Conservation (phyloP, 2,113 vertebrate genomes). For the Eolophus roseicapilla region DNA sequence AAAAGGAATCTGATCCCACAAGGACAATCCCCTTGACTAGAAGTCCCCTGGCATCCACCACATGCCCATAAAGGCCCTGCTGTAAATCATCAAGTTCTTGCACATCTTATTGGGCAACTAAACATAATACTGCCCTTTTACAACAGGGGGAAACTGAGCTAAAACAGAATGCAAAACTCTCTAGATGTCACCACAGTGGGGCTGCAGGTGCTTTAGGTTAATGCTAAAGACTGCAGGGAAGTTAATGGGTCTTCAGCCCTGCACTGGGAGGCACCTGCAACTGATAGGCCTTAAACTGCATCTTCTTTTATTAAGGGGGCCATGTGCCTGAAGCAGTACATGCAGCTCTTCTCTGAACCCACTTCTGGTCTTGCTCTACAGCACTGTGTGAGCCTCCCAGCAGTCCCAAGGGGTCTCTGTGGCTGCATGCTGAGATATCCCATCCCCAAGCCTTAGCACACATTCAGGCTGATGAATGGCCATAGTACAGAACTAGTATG, state of each 20-base stretch:
- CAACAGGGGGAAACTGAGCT: background rate
- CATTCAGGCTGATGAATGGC: background rate
- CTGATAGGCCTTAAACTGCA: background rate
- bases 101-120: background rate
- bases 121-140: background rate
- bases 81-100: background rate
- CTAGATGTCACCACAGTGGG: rapidly evolving
- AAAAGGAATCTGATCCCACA: background rate
- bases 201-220: background rate
- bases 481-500: rapidly evolving
- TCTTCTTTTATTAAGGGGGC: background rate
- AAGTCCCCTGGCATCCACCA: background rate
- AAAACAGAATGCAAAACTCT: background rate
- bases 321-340: background rate
- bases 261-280: background rate
- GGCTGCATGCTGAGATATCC: background rate
- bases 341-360: background rate
- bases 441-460: background rate
- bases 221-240: background rate
- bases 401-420: no score
- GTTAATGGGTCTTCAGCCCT: background rate
- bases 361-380: background rate
- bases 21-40: background rate
- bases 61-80: background rate
- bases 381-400: background rate